phyloP scores from a whole-genome alignment of 35 echinoderm and acorn worm species.

The Nesometra sesokonis region DNA sequence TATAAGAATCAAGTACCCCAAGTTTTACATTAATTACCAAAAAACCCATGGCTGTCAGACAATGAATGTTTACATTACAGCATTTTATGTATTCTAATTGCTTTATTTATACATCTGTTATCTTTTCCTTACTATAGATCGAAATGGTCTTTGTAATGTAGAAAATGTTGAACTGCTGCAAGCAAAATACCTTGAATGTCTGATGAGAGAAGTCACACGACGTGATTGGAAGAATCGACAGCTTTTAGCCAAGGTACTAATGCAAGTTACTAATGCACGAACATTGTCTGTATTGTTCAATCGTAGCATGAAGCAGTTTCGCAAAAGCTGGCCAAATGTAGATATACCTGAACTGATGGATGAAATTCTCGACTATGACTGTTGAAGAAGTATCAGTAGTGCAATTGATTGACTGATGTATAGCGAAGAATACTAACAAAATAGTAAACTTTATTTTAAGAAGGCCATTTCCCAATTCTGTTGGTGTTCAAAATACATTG shows the following conservation, averaged over 20 bases:
- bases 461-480: too few species aligned
- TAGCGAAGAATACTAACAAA: too few species aligned
- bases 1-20: too few species aligned
- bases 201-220: conserved; percentile 78
- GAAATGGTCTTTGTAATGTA: conserved; percentile 57
- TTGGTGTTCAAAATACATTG: too few species aligned
- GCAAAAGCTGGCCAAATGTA: conserved; percentile 61
- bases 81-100: too few species aligned
- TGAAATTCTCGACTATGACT: conserved; percentile 94
- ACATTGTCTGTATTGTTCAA: conserved; percentile 71
- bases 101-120: too few species aligned
- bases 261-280: conserved; percentile 77
- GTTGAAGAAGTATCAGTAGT: conserved; percentile 35
- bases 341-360: conserved; percentile 65
- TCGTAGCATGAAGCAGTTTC: conserved; percentile 62
- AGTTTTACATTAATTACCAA: too few species aligned
- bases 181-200: conserved; percentile 57
- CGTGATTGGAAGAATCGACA: conserved; percentile 98
- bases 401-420: too few species aligned
- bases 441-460: too few species aligned
- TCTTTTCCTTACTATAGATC: conserved; percentile 42
- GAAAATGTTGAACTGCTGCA: conserved; percentile 69
- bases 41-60: too few species aligned
- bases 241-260: conserved; percentile 82
- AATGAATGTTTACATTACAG: too few species aligned